These are phyloP conservation scores for Ctenomys sociabilis DNA, from an alignment of 2,113 vertebrate species.

Conservation along the genomic window DNA sequence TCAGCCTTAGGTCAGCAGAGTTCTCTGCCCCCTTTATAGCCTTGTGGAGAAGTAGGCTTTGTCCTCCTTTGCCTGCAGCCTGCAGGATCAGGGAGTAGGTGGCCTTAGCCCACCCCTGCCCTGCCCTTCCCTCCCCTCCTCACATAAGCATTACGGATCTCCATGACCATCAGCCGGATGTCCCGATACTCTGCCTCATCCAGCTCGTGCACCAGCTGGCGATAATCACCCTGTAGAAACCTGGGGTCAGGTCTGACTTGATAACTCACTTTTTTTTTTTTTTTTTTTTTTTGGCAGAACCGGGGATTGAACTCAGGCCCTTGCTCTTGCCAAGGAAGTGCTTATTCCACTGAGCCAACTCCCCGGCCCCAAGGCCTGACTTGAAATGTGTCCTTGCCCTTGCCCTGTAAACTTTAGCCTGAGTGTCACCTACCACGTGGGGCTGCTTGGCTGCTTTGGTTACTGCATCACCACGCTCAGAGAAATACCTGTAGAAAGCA, in stretches of 20 bases:
- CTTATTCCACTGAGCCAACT: too few relatives aligned
- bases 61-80: slow-evolving; percentile 39
- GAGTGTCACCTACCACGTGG: slow-evolving; percentile 89
- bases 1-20: neutral
- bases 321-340: too few relatives aligned
- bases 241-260: slow-evolving; percentile 23
- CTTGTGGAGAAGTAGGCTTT: slow-evolving; percentile 10
- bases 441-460: slow-evolving; percentile 92
- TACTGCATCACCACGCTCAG: slow-evolving; percentile 93
- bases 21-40: slow-evolving; percentile 45
- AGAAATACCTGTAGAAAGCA: slow-evolving; percentile 89
- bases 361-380: too few relatives aligned
- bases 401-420: neutral
- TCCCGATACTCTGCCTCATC: slow-evolving; percentile 92
- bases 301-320: too few relatives aligned
- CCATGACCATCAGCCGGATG: slow-evolving; percentile 91
- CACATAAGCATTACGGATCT: slow-evolving; percentile 92
- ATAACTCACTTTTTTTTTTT: too few relatives aligned
- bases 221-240: slow-evolving; percentile 90
- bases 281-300: too few relatives aligned
- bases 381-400: neutral
- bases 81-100: slow-evolving; percentile 12
- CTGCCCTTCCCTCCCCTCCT: slow-evolving; percentile 70
- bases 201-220: slow-evolving; percentile 92
- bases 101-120: slow-evolving; percentile 18